Evolutionary conservation across 2,888 invertebrate species (phyloP), one percentile per base, ranked within the genome.

Genomic region (Cantharis rustica): DNA sequence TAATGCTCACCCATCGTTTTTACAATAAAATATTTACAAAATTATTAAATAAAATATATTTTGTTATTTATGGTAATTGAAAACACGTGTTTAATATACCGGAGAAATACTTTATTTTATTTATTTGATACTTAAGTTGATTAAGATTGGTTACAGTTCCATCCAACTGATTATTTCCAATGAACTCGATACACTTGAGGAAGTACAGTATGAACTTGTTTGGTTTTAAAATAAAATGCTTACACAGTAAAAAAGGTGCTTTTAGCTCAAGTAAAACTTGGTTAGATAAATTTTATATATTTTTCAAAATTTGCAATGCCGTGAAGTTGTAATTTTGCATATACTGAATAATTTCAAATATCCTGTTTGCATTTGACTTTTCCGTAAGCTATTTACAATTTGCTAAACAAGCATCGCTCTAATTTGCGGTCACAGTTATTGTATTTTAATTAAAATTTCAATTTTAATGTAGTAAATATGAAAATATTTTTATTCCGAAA

Each of bases 361-460:
- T 71, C 71, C 71, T 63, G 63, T 71, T 64, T 71, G 71, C 16
- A 64, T 26, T 71, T 17, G 27, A 63, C 64, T 71, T 71, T 63
- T 63, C 71, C 71, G 31, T 27, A 31, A 64, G 31, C 63, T 72
- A 23, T 66, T 68, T 66, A 72, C 72, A 68, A 68, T 72, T 72
- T 66, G 23, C 17, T 69, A 69, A 23, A 26, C n/a, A 26, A 69
- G 31, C 20, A 16, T 16, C 7, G 9, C 16, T 27, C n/a, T 61
- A 68, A 66, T 66, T 71, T 13, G 63, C n/a, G 16, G 26, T 62
- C 20, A 26, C 71, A 47, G 13, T 31, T 47, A 47, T 68, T 68
- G 68, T 68, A 47, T 47, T 47, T 72, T 72, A 72, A 72, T 72
- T 68, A 72, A 68, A 72, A 68, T 72, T 66, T 17, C 66, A 72